Conservation (phyloP, 2,888 invertebrate genomes). For the Rhagonycha fulva region DNA sequence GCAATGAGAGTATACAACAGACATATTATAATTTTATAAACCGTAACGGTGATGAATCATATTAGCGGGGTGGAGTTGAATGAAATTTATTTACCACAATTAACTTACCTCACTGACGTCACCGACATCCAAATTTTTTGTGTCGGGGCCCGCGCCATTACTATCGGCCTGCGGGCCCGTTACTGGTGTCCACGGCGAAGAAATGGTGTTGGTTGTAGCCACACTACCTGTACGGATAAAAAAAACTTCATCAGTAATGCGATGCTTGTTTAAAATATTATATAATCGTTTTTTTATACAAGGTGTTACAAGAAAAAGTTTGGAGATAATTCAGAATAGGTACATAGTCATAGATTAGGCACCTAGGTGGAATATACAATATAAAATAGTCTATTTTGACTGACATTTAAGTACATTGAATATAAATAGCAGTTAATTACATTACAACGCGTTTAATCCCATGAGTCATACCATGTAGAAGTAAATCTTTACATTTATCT, state of each 20-base stretch:
- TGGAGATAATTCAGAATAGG: neutral
- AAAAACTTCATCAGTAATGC: neutral
- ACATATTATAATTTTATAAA: neutral
- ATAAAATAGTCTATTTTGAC: slow-evolving; percentile 59
- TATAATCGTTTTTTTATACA: neutral
- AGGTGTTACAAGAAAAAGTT: neutral
- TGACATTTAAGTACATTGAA: slow-evolving; percentile 60
- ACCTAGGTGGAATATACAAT: neutral
- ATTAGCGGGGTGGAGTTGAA: neutral
- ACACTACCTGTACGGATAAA: slow-evolving; percentile 59
- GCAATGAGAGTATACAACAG: neutral
- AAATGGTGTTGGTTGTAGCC: slow-evolving; percentile 89
- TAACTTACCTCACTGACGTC: slow-evolving; percentile 84
- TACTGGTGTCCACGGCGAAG: slow-evolving; percentile 94
- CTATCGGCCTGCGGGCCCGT: slow-evolving; percentile 87
- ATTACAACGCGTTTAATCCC: slow-evolving; percentile 43
- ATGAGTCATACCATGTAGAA: slow-evolving; percentile 41
- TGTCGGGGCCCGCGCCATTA: slow-evolving; percentile 90
- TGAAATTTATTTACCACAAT: neutral
- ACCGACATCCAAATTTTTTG: slow-evolving; percentile 90
- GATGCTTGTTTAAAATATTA: neutral
- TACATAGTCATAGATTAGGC: neutral
- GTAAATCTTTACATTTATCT: slow-evolving; percentile 32
- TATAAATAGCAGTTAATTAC: slow-evolving; percentile 42
- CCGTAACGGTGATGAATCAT: neutral